Conservation (phyloP, 1,140 invertebrate species). For the Cydia pomonella region DNA sequence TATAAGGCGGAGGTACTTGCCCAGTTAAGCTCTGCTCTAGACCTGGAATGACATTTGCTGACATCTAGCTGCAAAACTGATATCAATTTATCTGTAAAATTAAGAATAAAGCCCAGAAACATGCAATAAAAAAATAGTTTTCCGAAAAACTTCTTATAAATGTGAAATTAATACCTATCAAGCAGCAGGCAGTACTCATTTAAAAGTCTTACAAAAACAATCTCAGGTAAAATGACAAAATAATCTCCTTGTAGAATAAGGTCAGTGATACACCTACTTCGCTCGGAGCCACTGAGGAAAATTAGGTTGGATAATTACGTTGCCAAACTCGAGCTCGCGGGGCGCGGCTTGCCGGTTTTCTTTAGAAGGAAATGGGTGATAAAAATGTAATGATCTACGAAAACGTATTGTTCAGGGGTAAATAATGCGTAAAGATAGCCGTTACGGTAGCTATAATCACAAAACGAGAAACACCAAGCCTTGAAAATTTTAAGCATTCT, state of each 20-base stretch:
- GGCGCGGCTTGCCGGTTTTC: neutral
- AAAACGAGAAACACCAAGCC: neutral
- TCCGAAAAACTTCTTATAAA: no score
- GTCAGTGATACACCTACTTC: slow-evolving; percentile 6
- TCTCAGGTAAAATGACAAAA: neutral
- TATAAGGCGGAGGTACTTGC: no score
- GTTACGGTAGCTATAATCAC: neutral
- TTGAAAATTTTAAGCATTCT: neutral
- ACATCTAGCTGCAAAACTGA: no score
- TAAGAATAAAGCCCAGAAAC: no score
- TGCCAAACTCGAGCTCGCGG: slow-evolving; percentile 8
- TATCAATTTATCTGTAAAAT: no score
- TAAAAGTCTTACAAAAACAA: neutral
- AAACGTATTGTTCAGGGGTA: slow-evolving; percentile 3
- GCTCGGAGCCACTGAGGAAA: slow-evolving; percentile 6
- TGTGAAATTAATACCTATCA: neutral
- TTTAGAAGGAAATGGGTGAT: slow-evolving; percentile 26
- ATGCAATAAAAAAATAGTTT: no score
- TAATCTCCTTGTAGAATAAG: neutral
- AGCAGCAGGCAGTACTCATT: neutral
- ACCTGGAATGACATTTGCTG: no score
- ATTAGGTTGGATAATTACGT: slow-evolving; percentile 38
- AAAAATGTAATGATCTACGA: neutral
- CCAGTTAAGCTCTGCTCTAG: no score
- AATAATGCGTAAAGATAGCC: neutral